A percentile compares a stretch with the other conserved stretches of the same genome.
Evolutionary conservation across 2,888 invertebrate genomes (phyloP).

Genomic region (Drosophila subquinaria): DNA sequence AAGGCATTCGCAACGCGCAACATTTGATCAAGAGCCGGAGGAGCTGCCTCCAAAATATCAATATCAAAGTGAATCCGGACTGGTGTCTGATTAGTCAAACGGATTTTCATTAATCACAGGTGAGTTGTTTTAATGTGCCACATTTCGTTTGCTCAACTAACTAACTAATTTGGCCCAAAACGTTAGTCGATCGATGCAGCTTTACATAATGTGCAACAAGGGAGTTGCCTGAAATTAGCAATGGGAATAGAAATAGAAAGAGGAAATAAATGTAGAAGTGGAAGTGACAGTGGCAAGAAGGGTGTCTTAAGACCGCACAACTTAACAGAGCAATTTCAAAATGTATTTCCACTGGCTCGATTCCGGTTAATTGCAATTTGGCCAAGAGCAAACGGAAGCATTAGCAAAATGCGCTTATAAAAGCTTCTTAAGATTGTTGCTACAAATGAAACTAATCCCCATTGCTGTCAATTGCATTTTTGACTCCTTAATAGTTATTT

Average conservation of each 20-base stretch:
- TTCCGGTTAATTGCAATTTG: slow-evolving; percentile 41
- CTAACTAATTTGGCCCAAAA: slow-evolving; percentile 31
- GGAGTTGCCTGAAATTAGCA: not conserved
- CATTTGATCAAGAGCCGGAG: slow-evolving; percentile 14
- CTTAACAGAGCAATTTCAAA: slow-evolving; percentile 16
- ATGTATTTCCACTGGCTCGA: slow-evolving; percentile 4
- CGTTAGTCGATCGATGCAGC: slow-evolving; percentile 8
- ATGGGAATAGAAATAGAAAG: not conserved
- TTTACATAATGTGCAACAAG: slow-evolving; percentile 19
- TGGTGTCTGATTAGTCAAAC: slow-evolving; percentile 36
- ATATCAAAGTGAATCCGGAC: slow-evolving; percentile 10
- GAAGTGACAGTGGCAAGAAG: not conserved
- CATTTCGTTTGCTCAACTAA: slow-evolving; percentile 31
- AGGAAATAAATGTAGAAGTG: not conserved
- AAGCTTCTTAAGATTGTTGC: not conserved
- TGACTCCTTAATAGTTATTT: slow-evolving; percentile 1
- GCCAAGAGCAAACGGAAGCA: slow-evolving; percentile 10
- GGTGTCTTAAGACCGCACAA: slow-evolving; percentile 15
- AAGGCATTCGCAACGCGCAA: slow-evolving; percentile 34
- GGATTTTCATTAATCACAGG: slow-evolving; percentile 60
- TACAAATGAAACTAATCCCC: not conserved
- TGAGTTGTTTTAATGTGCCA: slow-evolving; percentile 44
- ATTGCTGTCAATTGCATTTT: not conserved
- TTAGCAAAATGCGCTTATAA: slow-evolving; percentile 9
- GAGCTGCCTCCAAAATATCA: not conserved